Conservation (phyloP, 1,140 invertebrate genomes). For the Camponotus floridanus region DNA sequence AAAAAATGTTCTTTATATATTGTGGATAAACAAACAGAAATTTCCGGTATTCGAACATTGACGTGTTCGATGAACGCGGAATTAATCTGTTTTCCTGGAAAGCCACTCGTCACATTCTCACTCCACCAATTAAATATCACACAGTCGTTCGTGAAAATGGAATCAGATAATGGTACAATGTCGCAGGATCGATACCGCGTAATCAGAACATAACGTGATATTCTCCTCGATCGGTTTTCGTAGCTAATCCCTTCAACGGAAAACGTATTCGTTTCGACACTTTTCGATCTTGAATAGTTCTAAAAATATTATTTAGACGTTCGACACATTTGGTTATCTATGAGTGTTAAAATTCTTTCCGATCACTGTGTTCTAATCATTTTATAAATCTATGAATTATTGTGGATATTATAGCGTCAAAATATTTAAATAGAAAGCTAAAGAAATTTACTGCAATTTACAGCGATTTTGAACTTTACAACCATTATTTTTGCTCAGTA, state of each 20-base stretch:
- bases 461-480: not conserved
- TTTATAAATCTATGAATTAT: constrained; percentile 36
- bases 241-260: constrained; percentile 54
- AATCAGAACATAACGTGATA: constrained; percentile 40
- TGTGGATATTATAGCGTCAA: constrained; percentile 12
- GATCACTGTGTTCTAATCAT: not conserved
- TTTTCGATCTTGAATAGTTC: constrained; percentile 35
- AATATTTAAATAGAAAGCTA: not conserved
- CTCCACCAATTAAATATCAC: constrained; percentile 53
- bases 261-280: constrained; percentile 9
- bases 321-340: not conserved
- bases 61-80: constrained; percentile 10
- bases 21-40: constrained; percentile 34
- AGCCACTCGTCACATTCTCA: constrained; percentile 48
- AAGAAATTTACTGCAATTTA: constrained; percentile 66
- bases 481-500: constrained; percentile 65
- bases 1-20: constrained; percentile 33
- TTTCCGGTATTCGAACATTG: constrained; percentile 11
- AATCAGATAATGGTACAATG: constrained; percentile 57
- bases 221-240: constrained; percentile 34
- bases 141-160: constrained; percentile 48
- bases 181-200: constrained; percentile 57
- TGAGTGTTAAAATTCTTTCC: not conserved
- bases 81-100: constrained; percentile 56
- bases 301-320: constrained; percentile 57